Evolutionary conservation across 1,140 invertebrate species (phyloP).

Genomic region (Galleria mellonella): DNA sequence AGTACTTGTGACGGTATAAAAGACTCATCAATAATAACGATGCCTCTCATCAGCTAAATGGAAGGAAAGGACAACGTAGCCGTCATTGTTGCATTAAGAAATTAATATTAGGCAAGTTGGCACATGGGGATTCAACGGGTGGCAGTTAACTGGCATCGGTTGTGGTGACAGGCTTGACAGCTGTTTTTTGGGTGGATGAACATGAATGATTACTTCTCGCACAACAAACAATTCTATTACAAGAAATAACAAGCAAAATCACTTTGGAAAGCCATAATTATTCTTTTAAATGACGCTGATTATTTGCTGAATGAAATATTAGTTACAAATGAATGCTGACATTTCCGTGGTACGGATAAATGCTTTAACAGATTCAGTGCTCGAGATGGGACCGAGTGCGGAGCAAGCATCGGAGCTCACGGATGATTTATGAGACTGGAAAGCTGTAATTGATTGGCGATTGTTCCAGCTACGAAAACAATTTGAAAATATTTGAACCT

Average conservation of each 20-base stretch:
- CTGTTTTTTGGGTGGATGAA: too few species aligned
- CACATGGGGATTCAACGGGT: slow-evolving; percentile 17
- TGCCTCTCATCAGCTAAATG: slow-evolving; percentile 31
- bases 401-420: slow-evolving; percentile 7
- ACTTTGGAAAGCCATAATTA: too few species aligned
- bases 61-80: slow-evolving; percentile 20
- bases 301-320: too few species aligned
- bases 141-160: too few species aligned
- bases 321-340: too few species aligned
- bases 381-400: not conserved
- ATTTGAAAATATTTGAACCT: too few species aligned
- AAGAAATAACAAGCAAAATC: too few species aligned
- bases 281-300: too few species aligned
- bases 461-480: slow-evolving; percentile 7
- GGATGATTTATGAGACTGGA: slow-evolving; percentile 27
- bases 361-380: too few species aligned
- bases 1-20: slow-evolving; percentile 15
- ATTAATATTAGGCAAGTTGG: slow-evolving; percentile 41
- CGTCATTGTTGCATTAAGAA: slow-evolving; percentile 29
- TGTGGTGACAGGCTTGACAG: not conserved
- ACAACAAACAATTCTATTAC: too few species aligned
- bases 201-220: too few species aligned
- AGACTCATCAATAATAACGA: slow-evolving; percentile 30
- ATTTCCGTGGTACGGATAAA: too few species aligned
- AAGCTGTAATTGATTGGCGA: slow-evolving; percentile 27